Percentiles rank a stretch among this genome's conserved stretches.
These are phyloP conservation scores for Drosophila ohnishii DNA, from an alignment of 1,140 invertebrate species.

Conservation along the genomic window DNA sequence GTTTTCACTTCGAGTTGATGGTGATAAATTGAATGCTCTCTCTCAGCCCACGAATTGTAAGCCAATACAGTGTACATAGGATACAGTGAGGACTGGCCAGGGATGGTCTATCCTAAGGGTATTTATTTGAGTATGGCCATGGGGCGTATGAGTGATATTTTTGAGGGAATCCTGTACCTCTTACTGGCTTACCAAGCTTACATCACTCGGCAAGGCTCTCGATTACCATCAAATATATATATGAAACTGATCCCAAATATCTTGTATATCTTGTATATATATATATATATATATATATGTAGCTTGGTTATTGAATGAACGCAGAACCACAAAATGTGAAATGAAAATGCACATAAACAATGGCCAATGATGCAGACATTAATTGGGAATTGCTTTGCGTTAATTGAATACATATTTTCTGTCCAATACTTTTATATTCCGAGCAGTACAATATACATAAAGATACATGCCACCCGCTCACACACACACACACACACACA, in stretches of 20 bases:
- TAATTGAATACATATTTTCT: slow-evolving; percentile 47
- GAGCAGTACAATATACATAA: not conserved
- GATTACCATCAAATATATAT: too few species aligned
- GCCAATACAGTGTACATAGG: slow-evolving; percentile 40
- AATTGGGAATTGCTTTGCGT: slow-evolving; percentile 24
- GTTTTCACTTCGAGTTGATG: slow-evolving; percentile 50
- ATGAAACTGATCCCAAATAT: not conserved
- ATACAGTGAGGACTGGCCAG: slow-evolving; percentile 24
- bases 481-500: slow-evolving; percentile 27
- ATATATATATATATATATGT: slow-evolving; percentile 1
- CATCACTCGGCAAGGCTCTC: not conserved
- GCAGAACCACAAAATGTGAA: not conserved
- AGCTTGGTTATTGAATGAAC: not conserved
- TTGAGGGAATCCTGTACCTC: not conserved
- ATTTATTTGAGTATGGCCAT: too few species aligned
- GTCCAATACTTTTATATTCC: not conserved
- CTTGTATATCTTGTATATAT: too few species aligned
- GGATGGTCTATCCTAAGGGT: too few species aligned
- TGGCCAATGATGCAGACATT: slow-evolving; percentile 15
- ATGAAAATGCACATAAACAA: slow-evolving; percentile 25
- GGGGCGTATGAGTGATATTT: slow-evolving; percentile 1
- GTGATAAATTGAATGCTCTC: slow-evolving; percentile 37
- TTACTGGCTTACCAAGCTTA: not conserved
- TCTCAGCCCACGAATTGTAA: slow-evolving; percentile 44
- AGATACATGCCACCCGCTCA: not conserved